Base-by-base conservation (phyloP, 2,797 vertebrate genomes). In the Coranthus polyacanthus region DNA sequence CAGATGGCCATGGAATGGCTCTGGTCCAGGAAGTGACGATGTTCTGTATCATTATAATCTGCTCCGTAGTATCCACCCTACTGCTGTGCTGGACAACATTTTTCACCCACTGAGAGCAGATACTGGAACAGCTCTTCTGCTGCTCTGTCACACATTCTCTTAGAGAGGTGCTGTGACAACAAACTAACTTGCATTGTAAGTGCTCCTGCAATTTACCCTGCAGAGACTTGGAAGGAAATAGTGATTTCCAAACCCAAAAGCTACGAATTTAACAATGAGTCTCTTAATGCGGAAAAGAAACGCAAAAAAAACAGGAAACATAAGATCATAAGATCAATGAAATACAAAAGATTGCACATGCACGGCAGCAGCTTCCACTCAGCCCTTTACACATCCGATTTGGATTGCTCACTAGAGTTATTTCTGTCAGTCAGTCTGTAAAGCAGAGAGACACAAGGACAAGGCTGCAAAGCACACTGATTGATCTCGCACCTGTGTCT, bases 1-100 rank as follows among this genome's bases (percentile, higher is more conserved):
- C 93, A 94, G 93, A 94, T 93, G 92, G 93, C 78, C 41, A 47
- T 2, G 5, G 71, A 81, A 78, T 93, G 91, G 91, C 92, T 86
- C 65, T 50, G 66, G 68, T 91, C 91, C 92, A 94, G 90, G 79
- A 86, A 90, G 87, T 88, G 90, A 89, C 88, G 82, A 86, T 81
- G 83, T 78, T 89, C 81, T 87, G 87, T 84, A 88, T 93, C 90
- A 92, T 92, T 87, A 91, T 93, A 93, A 93, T 93, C 92, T 92
- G 82, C 91, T 87, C 91, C 64, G 67, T 88, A 80, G 89, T 86
- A 54, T 89, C 85, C 90, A 89, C 85, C 83, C 89, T 78, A 92
- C 91, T 71, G 87, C 86, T 83, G 89, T 62, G 86, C 88, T 81
- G 92, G 92, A 89, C 92, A 91, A 90, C 92, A 92, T 92, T 90